Evolutionary conservation across 1,140 invertebrate species (phyloP), one percentile per base, ranked within the genome.

Genomic region (Eupeodes corollae): DNA sequence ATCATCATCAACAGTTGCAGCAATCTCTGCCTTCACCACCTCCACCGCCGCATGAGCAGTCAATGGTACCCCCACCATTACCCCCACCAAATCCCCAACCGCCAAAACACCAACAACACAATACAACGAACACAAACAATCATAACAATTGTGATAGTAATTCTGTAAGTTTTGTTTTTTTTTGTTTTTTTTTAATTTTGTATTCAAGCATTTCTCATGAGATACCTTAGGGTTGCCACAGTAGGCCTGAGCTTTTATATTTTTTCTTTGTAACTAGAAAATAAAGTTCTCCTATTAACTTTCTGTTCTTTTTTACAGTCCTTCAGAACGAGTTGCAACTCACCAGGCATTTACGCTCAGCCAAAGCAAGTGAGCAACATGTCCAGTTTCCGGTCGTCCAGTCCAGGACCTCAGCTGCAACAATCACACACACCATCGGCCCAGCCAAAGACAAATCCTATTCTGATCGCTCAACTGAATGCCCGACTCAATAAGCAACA

Each of bases 381-480:
- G 61, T 68, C 65, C 42, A 68, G 65, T 46, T 68, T 68, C 51
- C 60, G 64, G 52, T 58, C 59, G 46, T 53, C 56, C 44, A 60
- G 60, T 53, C 59, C 63, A 38, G 58, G 57, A 50, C 57, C 62
- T 2, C 39, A 41, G 34, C 31, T 14, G 12, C 51, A 52, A 6
- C 47, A 41, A 30, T 59, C 61, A 44, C 50, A 54, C 47, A 44
- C 59, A 52, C 62, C 62, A 47, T 59, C 60, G 43, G 60, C 63
- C 52, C 63, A 66, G 51, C 63, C 63, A 42, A 67, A 67, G 54
- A 55, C 63, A 33, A 64, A 64, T 52, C 61, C 64, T 48, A 67
- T 62, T 54, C 53, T 67, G 42, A 64, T 67, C 48, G 64, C 64
- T 54, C 64, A 67, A 57, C 54, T 67, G 19, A 67, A 63, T 58